Conservation (phyloP, 2,113 vertebrate species). For the Lanius ludovicianus region DNA sequence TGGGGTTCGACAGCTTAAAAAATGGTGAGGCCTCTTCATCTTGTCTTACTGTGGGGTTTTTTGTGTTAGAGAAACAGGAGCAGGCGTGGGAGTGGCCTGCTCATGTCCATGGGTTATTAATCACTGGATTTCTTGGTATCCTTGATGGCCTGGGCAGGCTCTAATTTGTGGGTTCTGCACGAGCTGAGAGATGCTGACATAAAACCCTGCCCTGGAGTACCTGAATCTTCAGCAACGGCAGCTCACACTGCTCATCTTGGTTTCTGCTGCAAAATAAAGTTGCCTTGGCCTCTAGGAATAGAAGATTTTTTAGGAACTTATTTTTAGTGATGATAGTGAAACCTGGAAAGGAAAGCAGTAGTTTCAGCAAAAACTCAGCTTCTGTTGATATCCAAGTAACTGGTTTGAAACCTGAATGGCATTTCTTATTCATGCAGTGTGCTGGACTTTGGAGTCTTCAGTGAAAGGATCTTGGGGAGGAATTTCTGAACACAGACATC, state of each 20-base stretch:
- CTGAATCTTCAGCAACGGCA: background rate
- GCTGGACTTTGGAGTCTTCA: background rate
- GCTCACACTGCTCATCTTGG: background rate
- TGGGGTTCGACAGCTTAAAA: slow-evolving; percentile 87
- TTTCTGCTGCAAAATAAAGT: background rate
- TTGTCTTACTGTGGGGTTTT: background rate
- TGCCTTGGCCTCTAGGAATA: background rate
- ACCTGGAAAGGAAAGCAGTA: background rate
- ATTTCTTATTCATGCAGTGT: background rate
- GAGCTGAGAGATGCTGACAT: background rate
- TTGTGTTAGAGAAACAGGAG: background rate
- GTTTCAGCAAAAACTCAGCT: background rate
- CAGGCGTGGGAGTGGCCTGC: background rate
- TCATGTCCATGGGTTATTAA: background rate
- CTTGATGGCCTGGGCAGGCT: background rate
- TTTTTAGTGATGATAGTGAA: background rate
- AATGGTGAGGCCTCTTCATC: slow-evolving; percentile 74
- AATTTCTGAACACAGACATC: background rate
- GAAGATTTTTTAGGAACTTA: background rate
- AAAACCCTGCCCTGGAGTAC: background rate
- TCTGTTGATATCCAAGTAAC: background rate
- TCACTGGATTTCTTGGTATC: background rate
- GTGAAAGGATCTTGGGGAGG: background rate
- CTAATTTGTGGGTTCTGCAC: background rate
- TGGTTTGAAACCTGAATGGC: background rate